Conservation (phyloP, 2,888 invertebrate genomes). For the Drosophila koepferae region DNA sequence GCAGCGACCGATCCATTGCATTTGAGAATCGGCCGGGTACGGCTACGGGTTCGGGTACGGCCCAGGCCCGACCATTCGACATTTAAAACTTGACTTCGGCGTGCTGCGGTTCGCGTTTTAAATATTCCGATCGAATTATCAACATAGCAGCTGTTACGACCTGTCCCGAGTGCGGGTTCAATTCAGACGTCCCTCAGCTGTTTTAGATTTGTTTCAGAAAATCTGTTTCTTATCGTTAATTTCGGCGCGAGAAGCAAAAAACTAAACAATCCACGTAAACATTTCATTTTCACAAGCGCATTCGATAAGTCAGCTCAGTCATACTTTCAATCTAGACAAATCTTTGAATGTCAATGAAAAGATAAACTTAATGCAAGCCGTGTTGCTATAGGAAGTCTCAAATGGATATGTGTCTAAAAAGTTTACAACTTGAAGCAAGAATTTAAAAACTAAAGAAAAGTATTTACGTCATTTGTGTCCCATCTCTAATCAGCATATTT, state of each 20-base stretch:
- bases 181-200: constrained; percentile 25
- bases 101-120: constrained; percentile 51
- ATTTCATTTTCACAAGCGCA: constrained; percentile 2
- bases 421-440: neutral
- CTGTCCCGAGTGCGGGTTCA: neutral
- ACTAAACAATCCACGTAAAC: neutral
- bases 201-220: constrained; percentile 18
- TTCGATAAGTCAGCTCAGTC: neutral
- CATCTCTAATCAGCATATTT: neutral
- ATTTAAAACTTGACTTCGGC: constrained; percentile 63
- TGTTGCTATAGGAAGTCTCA: neutral
- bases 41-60: neutral
- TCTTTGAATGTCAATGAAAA: neutral
- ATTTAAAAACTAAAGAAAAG: no score
- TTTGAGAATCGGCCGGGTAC: constrained; percentile 22
- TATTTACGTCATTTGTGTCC: neutral
- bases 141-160: constrained; percentile 1
- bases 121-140: constrained; percentile 14
- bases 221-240: constrained; percentile 47
- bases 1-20: constrained; percentile 3
- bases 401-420: neutral
- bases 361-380: no score
- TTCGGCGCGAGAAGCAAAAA: neutral
- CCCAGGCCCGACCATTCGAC: constrained; percentile 38
- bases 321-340: neutral